These are phyloP conservation scores for Siniperca knerii DNA, from an alignment of 2,113 vertebrate species.

Conservation along the genomic window DNA sequence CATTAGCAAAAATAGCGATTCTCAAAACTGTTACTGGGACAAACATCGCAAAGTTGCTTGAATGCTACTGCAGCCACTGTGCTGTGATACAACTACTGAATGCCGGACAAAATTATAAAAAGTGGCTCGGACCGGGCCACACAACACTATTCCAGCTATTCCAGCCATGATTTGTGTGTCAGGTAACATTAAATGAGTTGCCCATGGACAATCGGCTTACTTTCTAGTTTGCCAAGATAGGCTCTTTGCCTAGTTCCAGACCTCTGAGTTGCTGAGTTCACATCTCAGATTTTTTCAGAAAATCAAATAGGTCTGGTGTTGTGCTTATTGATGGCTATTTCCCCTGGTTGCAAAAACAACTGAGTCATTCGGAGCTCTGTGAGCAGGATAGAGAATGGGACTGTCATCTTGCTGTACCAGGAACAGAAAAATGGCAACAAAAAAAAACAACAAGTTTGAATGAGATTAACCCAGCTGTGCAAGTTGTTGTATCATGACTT, in stretches of 20 bases:
- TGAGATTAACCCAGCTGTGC: not conserved
- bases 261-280: not conserved
- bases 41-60: not conserved
- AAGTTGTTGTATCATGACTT: not conserved
- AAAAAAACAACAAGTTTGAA: conserved; percentile 5
- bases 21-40: not conserved
- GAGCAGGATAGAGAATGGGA: conserved; percentile 1
- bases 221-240: too few relatives aligned
- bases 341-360: conserved; percentile 10
- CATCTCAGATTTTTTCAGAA: not conserved
- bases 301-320: not conserved
- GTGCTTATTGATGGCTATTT: not conserved
- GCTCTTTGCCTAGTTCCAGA: not conserved
- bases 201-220: too few relatives aligned
- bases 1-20: conserved; percentile 10
- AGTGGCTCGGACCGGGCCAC: too few relatives aligned
- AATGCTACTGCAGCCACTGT: not conserved
- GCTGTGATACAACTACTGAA: not conserved
- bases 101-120: too few relatives aligned
- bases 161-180: too few relatives aligned
- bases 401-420: not conserved
- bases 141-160: too few relatives aligned
- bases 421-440: not conserved
- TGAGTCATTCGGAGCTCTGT: not conserved
- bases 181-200: too few relatives aligned